Base-by-base conservation (phyloP, 2,888 invertebrate genomes). In the Acronicta aceris region DNA sequence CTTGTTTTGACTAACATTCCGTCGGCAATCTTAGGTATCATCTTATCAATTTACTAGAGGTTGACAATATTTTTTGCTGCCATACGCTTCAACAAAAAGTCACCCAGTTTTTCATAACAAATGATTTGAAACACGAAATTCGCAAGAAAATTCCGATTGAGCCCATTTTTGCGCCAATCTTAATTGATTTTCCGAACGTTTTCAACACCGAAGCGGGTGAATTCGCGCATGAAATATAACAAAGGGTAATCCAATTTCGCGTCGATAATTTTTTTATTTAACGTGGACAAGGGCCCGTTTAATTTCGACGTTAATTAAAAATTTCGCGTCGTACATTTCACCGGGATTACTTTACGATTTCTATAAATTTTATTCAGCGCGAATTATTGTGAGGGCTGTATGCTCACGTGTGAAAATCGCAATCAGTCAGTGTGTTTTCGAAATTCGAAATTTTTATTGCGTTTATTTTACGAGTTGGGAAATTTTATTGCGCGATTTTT, bases 271-370 rank as follows among this genome's bases (percentile, higher is more conserved):
- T 83, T 78, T 83, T 77, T 78, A 66, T 74, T 76, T 67, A 76
- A 76, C 57, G 40, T 59, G 63, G 65, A 61, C 68, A 71, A 76
- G 71, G 76, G 69, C 53, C 25, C 71, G 65, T 78, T 78, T 80
- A 83, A 81, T 82, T 83, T 79, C 61, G 46, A 46, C 76, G 83
- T 87, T 87, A 88, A 88, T 89, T 88, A 88, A 88, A 87, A 81
- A 81, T 79, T 84, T 83, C 81, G 76, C 76, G 62, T 79, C 74
- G 81, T 76, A 78, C 80, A 73, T 65, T 33, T 33, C 12, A 53
- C 50, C 58, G 53, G 83, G 78, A 83, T 85, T 80, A 82, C 75
- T 78, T 66, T 66, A 67, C 71, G 50, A 75, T 79, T 78, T 78
- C 79, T 75, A 81, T 82, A 79, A 82, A 83, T 82, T 76, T 78